These are phyloP conservation scores for Phalanger gymnotis DNA, from an alignment of 2,797 vertebrate species.

Conservation along the genomic window DNA sequence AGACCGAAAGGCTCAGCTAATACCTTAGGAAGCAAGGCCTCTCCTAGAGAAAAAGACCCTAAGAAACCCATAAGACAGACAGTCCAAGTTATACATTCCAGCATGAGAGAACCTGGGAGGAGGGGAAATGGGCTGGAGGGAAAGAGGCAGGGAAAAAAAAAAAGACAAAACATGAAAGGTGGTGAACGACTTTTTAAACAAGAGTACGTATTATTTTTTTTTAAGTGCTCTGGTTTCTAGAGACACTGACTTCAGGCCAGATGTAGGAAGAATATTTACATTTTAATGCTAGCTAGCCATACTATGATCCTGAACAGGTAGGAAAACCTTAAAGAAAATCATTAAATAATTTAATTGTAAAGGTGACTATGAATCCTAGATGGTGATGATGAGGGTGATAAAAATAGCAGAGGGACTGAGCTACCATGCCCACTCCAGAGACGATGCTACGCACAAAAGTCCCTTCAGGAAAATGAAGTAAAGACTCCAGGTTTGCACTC, in stretches of 20 bases:
- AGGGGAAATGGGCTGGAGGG: rapidly evolving
- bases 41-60: conserved; percentile 62
- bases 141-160: background rate
- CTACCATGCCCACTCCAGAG: background rate
- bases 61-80: conserved; percentile 70
- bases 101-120: background rate
- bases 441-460: conserved; percentile 11
- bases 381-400: conserved; percentile 51
- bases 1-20: background rate
- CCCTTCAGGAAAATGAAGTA: background rate
- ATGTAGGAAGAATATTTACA: conserved; percentile 79
- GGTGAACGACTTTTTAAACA: conserved; percentile 50
- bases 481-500: background rate
- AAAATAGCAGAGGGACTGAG: conserved; percentile 7
- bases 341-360: conserved; percentile 81
- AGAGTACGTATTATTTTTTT: background rate
- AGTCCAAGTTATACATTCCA: conserved; percentile 69
- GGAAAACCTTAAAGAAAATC: conserved; percentile 77
- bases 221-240: background rate
- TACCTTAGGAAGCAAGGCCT: conserved; percentile 53
- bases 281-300: conserved; percentile 70
- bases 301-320: conserved; percentile 10
- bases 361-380: conserved; percentile 76
- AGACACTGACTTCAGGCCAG: conserved; percentile 58
- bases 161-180: background rate